Conservation (phyloP, 1,140 invertebrate species). For the Drosophila erecta region DNA sequence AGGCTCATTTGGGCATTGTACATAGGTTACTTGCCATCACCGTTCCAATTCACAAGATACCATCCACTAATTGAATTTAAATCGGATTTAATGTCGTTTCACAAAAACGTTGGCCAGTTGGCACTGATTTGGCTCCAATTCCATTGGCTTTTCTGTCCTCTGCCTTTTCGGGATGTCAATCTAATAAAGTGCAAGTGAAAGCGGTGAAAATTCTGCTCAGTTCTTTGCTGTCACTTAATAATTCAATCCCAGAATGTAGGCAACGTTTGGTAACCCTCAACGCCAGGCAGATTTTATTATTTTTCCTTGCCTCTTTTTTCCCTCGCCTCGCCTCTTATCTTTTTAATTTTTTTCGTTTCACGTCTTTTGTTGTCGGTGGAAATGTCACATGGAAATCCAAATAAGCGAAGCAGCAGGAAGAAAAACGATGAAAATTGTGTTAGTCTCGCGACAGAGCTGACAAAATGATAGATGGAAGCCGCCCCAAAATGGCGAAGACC, state of each 20-base stretch:
- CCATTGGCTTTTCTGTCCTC: conserved; percentile 17
- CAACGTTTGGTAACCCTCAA: conserved; percentile 35
- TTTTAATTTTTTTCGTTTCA: conserved; percentile 27
- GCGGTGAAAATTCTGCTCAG: conserved; percentile 31
- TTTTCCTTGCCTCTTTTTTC: conserved; percentile 3
- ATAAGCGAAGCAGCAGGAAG: conserved; percentile 37
- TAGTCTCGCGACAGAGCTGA: conserved; percentile 49
- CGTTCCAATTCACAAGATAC: not conserved
- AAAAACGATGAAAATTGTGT: conserved; percentile 75
- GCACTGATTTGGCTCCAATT: conserved; percentile 39
- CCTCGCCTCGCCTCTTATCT: conserved; percentile 13
- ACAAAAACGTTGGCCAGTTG: conserved; percentile 38
- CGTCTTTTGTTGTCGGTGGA: conserved; percentile 40
- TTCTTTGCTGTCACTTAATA: conserved; percentile 70
- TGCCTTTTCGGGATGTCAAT: conserved; percentile 49
- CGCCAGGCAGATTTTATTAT: conserved; percentile 49
- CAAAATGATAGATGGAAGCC: conserved; percentile 71
- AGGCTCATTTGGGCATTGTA: conserved; percentile 8
- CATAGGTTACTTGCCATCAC: not conserved
- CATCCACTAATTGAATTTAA: conserved; percentile 63
- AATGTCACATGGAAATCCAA: conserved; percentile 67
- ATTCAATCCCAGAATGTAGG: conserved; percentile 57
- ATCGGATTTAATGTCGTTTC: conserved; percentile 62
- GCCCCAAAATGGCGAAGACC: not conserved
- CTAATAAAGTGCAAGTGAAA: conserved; percentile 65